A percentile compares a stretch with the other conserved stretches of the same genome.
phyloP scores from a whole-genome alignment of 2,113 vertebrate species.

The Mus musculus region GRCm39 chr14:10597001-10597500 shows the following conservation, averaged over 20 bases:
- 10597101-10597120: conserved; percentile 56
- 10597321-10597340: accelerated
- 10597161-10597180: not conserved
- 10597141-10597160: not conserved
- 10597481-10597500: conserved; percentile 58
- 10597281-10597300: not conserved
- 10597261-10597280: not conserved
- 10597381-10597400: not conserved
- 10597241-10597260: not conserved
- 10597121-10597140: not conserved
- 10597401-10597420: conserved; percentile 8
- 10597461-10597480: conserved; percentile 3
- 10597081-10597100: conserved; percentile 45
- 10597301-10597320: not conserved
- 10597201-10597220: not conserved
- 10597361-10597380: not conserved
- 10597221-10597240: not conserved
- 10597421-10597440: not conserved
- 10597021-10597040: conserved; percentile 74
- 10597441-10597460: not conserved
- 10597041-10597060: conserved; percentile 61
- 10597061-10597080: conserved; percentile 22
- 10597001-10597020: conserved; percentile 63
- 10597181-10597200: not conserved
- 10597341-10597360: not conserved